Percentiles rank a stretch among this genome's conserved stretches.
These are phyloP conservation scores for Drosophila pandora DNA, from an alignment of 1,140 invertebrate genomes.

Conservation along the genomic window DNA sequence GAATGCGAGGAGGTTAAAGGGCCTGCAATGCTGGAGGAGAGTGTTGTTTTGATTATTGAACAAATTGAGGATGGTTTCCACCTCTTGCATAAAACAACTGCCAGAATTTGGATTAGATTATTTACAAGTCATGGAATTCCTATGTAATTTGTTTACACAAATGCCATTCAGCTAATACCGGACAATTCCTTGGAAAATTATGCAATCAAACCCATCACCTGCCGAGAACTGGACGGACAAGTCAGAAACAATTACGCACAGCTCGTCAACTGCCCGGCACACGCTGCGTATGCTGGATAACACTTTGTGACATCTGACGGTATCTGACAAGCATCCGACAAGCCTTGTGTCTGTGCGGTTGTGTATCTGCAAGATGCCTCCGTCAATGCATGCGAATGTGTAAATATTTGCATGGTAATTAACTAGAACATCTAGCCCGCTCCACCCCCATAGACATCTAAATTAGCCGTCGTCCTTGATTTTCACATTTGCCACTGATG, in stretches of 20 bases:
- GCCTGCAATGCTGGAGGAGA: no score
- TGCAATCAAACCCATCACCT: slow-evolving; percentile 28
- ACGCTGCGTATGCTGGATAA: slow-evolving; percentile 44
- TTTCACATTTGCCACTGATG: slow-evolving; percentile 38
- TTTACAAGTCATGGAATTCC: neutral
- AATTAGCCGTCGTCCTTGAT: slow-evolving; percentile 62
- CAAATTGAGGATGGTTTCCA: no score
- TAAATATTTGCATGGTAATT: slow-evolving; percentile 75
- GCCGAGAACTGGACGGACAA: slow-evolving; percentile 10
- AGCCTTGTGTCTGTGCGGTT: slow-evolving; percentile 5
- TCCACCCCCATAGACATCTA: slow-evolving; percentile 14
- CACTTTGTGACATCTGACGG: slow-evolving; percentile 33
- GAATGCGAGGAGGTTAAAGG: slow-evolving; percentile 1
- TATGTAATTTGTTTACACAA: neutral
- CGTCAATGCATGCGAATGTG: slow-evolving; percentile 45
- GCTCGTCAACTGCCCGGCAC: slow-evolving; percentile 42
- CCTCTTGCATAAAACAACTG: no score
- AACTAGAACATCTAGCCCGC: slow-evolving; percentile 52
- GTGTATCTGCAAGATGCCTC: slow-evolving; percentile 23
- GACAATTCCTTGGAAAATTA: slow-evolving; percentile 9
- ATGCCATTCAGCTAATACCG: neutral
- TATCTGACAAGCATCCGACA: slow-evolving; percentile 47
- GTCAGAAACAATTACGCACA: slow-evolving; percentile 49
- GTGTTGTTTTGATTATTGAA: no score
- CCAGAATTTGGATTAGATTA: no score